Evolutionary conservation across 2,888 invertebrate species (phyloP), one percentile per base, ranked within the genome.

Genomic region (Andrena haemorrhoa): DNA sequence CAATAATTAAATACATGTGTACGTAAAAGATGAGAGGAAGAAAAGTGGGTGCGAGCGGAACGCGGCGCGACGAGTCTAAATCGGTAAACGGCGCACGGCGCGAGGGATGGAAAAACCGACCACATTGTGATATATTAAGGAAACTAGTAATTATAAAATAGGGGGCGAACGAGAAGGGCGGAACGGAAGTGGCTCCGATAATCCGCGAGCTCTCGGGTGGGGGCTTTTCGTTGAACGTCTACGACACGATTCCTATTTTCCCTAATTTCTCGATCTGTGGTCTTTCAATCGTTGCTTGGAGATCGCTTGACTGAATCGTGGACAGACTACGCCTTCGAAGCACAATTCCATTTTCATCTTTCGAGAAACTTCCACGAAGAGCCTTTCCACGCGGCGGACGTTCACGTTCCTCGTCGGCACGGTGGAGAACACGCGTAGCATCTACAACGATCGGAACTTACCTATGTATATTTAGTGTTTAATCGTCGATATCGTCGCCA

Each of bases 1-100:
- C 94, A 94, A 94, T 93, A 94, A 93, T 89, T 90, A 92, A 89
- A 92, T 80, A 80, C 80, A 66, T 89, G 89, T 89, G 90, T 91
- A 92, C 88, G 91, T 91, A 91, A 88, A 89, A 82, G 79, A 70
- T 47, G 66, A 49, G 56, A 20, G 61, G 31, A 64, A 41, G 66
- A 47, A 61, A 51, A 63, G n/a, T n/a, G 53, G 66, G 64, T 51
- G 61, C 79, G 82, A 61, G 29, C 41, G 63, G 63, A 53, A 71
- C 41, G 51, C 29, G 8, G 61, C 61, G 63, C 26, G 66, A 16
- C 41, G 41, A 49, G 60, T 51, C 56, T 68, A 66, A 68, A 74
- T 73, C 66, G 56, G 29, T 66, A 58, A 49, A 33, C 63, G 47
- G 63, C 47, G 47, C 29, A 49, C 66, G 68, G 65, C 64, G 82